Evolutionary conservation across 2,113 vertebrate genomes (phyloP).

Genomic region (Paradoxurus hermaphroditus): DNA sequence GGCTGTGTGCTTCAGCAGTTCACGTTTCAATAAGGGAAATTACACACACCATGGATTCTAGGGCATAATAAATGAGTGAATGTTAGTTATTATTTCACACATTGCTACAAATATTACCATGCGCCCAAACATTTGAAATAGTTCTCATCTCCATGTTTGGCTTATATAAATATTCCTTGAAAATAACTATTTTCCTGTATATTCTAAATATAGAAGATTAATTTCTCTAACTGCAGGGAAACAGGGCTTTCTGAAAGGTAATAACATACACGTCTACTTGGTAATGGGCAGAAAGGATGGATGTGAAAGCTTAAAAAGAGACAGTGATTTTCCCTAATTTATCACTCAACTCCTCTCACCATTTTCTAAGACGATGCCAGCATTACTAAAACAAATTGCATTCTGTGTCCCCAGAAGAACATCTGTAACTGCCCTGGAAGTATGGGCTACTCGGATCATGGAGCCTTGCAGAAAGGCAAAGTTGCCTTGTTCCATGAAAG

Average conservation of each 20-base stretch:
- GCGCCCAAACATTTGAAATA: conserved; percentile 13
- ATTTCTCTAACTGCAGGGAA: background rate
- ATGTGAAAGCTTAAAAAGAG: background rate
- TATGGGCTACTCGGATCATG: background rate
- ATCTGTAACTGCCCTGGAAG: background rate
- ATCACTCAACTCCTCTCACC: background rate
- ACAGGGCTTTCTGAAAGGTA: background rate
- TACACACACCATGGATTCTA: background rate
- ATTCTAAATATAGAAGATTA: conserved; percentile 14
- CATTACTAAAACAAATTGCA: background rate
- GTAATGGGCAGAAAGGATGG: background rate
- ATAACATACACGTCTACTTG: background rate
- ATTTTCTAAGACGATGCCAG: background rate
- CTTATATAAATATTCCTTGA: background rate
- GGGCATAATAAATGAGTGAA: background rate
- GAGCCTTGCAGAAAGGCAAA: background rate
- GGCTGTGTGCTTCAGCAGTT: background rate
- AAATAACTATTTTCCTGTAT: background rate
- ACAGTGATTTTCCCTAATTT: background rate
- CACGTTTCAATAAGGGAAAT: background rate
- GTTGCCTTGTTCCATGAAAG: background rate
- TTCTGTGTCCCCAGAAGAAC: background rate
- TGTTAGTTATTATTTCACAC: background rate
- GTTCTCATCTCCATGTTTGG: background rate
- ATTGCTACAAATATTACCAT: background rate